phyloP scores from a whole-genome alignment of 2,113 vertebrate genomes.

The Malurus cyaneus region DNA sequence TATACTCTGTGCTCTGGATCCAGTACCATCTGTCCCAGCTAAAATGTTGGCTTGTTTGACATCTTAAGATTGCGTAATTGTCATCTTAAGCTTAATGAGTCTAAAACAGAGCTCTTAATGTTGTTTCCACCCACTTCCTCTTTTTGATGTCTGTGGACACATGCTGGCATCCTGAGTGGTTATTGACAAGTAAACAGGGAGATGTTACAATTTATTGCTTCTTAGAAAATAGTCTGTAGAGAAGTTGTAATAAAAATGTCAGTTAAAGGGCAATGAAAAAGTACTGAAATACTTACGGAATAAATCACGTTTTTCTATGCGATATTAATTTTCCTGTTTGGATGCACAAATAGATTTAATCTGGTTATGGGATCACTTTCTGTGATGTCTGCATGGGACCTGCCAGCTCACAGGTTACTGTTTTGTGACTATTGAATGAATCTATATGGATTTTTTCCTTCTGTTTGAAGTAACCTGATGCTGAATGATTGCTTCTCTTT shows the following conservation, averaged over 20 bases:
- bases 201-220: not conserved
- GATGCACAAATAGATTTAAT: not conserved
- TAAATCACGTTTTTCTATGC: not conserved
- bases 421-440: not conserved
- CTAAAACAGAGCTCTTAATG: constrained; percentile 16
- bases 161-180: not conserved
- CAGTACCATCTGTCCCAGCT: constrained; percentile 11
- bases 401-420: not conserved
- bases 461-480: not conserved
- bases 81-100: constrained; percentile 31
- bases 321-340: not conserved
- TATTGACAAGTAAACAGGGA: constrained; percentile 7
- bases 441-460: not conserved
- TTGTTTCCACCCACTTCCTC: not conserved
- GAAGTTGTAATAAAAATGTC: not conserved
- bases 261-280: not conserved
- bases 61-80: not conserved
- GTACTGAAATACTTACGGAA: not conserved
- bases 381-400: not conserved
- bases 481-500: not conserved
- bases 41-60: constrained; percentile 29
- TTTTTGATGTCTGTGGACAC: not conserved
- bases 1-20: not conserved
- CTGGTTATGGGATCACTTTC: not conserved
- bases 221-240: not conserved